phyloP scores from a whole-genome alignment of 2,797 vertebrate species.

The Urophycis tenuis region DNA sequence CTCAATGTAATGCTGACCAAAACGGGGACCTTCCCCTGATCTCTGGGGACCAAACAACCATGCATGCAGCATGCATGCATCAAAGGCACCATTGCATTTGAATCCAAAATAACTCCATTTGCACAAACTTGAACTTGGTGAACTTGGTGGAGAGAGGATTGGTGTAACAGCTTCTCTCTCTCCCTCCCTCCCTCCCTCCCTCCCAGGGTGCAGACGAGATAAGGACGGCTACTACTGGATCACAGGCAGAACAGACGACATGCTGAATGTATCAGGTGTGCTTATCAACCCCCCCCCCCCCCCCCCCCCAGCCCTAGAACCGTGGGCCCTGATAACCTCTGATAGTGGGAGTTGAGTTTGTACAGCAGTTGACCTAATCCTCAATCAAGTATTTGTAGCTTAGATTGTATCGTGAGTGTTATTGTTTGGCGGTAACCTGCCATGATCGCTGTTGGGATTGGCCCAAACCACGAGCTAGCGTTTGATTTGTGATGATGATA shows the following conservation, averaged over 20 bases:
- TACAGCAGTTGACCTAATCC: background rate
- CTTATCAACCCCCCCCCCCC: background rate
- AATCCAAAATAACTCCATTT: no score
- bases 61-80: no score
- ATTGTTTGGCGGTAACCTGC: background rate
- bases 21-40: no score
- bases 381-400: background rate
- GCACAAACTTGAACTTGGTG: no score
- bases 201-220: constrained; percentile 73
- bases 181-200: background rate
- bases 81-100: no score
- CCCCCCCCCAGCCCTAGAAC: no score
- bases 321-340: constrained; percentile 4
- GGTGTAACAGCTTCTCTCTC: constrained; percentile 10
- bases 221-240: constrained; percentile 83
- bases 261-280: constrained; percentile 79
- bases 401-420: background rate
- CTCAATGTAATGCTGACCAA: no score
- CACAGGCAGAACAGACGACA: constrained; percentile 79
- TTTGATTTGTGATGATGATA: background rate
- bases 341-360: background rate
- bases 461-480: background rate
- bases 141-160: background rate
- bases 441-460: background rate
- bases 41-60: no score